Evolutionary conservation across 2,888 invertebrate genomes (phyloP), one percentile per base, ranked within the genome.

Genomic region (Meghimatium bilineatum): DNA sequence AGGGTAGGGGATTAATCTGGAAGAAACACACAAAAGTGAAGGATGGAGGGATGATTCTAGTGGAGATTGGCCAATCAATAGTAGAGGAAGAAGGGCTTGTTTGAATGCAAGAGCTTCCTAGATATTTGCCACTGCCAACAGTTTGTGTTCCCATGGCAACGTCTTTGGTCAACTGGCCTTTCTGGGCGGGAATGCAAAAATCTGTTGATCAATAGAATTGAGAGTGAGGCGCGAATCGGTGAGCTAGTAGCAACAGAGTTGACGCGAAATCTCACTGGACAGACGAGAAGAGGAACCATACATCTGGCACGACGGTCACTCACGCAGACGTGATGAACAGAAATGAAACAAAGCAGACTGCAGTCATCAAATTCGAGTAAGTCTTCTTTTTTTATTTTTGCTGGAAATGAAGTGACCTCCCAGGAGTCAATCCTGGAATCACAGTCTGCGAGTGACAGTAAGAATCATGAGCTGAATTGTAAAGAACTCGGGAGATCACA

Each of bases 101-200:
- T 74, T 67, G 44, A 75, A 82, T 67, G 82, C 67, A 82, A 60
- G 34, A 82, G 63, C 69, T 63, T 76, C 67, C 82, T 76, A 52
- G 32, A 76, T 82, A 60, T 76, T 56, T 82, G 76, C 76, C 82
- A 67, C 76, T 82, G 82, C 82, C 66, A 76, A 75, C 76, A 76
- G 82, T 76, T 76, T 75, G 82, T 76, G 82, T 82, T 82, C 36
- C 82, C 76, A 82, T 82, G 60, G 82, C 75, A 82, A 82, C 82
- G 82, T 82, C 82, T 82, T 82, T 82, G 82, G 82, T 82, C 82
- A 82, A 69, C 76, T 82, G 82, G 82, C 69, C 82, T 76, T 82
- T 82, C 82, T 82, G 82, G 82, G 82, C 82, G 82, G 82, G 82
- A 82, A 82, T 82, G 82, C 74, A 82, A 67, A 82, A 82, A 82